These are phyloP conservation scores for Lateolabrax maculatus DNA, from an alignment of 2,797 vertebrate genomes.

Conservation along the genomic window DNA sequence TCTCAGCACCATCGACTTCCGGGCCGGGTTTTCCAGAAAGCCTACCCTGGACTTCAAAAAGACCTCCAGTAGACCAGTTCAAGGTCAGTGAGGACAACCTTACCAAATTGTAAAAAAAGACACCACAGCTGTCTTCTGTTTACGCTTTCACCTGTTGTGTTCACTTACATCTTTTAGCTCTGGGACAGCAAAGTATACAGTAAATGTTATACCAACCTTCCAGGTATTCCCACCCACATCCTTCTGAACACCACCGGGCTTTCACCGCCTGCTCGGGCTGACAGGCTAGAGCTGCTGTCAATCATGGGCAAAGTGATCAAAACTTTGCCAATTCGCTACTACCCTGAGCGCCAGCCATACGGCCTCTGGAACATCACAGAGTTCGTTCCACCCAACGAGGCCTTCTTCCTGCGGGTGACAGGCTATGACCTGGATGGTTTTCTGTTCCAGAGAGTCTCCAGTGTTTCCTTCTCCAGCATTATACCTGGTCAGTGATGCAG, in stretches of 20 bases:
- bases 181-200: background rate
- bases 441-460: slow-evolving; percentile 96
- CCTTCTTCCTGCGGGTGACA: slow-evolving; percentile 94
- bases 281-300: slow-evolving; percentile 92
- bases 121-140: slow-evolving; percentile 26
- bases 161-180: slow-evolving; percentile 13
- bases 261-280: slow-evolving; percentile 89
- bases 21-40: slow-evolving; percentile 94
- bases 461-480: slow-evolving; percentile 95
- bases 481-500: slow-evolving; percentile 88
- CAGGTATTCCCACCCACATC: slow-evolving; percentile 96
- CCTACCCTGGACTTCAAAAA: slow-evolving; percentile 94
- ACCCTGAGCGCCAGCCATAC: slow-evolving; percentile 89
- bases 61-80: slow-evolving; percentile 93
- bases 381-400: slow-evolving; percentile 93
- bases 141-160: slow-evolving; percentile 38
- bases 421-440: slow-evolving; percentile 93
- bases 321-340: slow-evolving; percentile 92
- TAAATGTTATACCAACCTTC: slow-evolving; percentile 5
- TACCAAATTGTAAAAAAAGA: slow-evolving; percentile 16
- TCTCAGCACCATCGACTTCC: slow-evolving; percentile 96
- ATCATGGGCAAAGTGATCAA: slow-evolving; percentile 90
- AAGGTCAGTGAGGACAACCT: slow-evolving; percentile 85
- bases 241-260: slow-evolving; percentile 96
- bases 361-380: slow-evolving; percentile 97